phyloP scores from a whole-genome alignment of 1,140 invertebrate species.

The Kradibia gibbosae region DNA sequence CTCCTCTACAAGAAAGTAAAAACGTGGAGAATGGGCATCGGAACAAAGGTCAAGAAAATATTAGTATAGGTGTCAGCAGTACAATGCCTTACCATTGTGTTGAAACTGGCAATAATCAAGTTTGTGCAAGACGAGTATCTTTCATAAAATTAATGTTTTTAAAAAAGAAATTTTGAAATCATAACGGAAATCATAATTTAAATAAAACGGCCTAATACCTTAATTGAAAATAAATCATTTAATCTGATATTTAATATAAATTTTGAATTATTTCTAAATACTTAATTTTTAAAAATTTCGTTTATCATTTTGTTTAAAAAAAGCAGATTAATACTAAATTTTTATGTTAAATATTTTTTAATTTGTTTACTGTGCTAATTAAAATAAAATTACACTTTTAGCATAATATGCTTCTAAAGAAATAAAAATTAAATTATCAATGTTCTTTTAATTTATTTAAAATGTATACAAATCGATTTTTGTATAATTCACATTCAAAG shows the following conservation, averaged over 20 bases:
- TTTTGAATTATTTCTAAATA: no score
- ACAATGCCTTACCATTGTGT: neutral
- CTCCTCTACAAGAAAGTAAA: neutral
- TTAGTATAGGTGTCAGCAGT: slow-evolving; percentile 35
- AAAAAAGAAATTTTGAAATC: slow-evolving; percentile 7
- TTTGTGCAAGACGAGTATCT: neutral
- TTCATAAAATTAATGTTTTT: slow-evolving; percentile 17
- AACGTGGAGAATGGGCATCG: neutral
- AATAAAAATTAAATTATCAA: slow-evolving; percentile 29
- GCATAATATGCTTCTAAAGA: neutral
- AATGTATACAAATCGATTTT: slow-evolving; percentile 35
- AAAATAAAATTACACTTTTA: no score
- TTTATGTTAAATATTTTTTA: no score
- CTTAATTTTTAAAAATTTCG: no score
- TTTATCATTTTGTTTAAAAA: no score
- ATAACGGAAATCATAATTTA: no score
- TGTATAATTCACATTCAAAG: slow-evolving; percentile 23
- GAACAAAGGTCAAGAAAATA: slow-evolving; percentile 26
- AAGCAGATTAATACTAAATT: no score
- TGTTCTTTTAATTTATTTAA: slow-evolving; percentile 36
- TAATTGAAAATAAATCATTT: slow-evolving; percentile 3
- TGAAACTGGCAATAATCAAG: slow-evolving; percentile 29
- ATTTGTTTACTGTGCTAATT: no score
- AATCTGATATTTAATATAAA: no score
- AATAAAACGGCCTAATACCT: neutral